A percentile compares a stretch with the other conserved stretches of the same genome.
Conservation (phyloP, 1,140 invertebrate genomes). For the Orius laevigatus region DNA sequence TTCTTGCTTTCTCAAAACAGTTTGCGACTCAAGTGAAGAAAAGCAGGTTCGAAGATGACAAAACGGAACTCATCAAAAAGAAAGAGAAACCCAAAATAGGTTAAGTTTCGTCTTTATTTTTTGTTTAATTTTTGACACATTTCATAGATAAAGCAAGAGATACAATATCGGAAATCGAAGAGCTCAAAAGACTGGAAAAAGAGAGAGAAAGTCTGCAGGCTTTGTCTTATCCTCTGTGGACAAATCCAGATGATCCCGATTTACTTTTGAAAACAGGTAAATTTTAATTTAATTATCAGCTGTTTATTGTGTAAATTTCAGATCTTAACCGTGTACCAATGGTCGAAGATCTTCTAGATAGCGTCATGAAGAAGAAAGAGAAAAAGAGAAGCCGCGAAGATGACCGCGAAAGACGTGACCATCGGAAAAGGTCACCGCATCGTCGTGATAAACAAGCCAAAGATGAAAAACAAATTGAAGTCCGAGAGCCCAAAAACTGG, state of each 20-base stretch:
- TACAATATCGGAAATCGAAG: slow-evolving; percentile 22
- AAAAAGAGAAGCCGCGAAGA: neutral
- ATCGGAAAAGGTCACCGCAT: no score
- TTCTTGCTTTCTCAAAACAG: slow-evolving; percentile 13
- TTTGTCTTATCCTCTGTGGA: slow-evolving; percentile 9
- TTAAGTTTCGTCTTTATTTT: neutral
- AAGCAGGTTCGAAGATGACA: neutral
- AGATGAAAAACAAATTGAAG: slow-evolving; percentile 7
- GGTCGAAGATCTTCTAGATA: slow-evolving; percentile 8
- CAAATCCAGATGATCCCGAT: neutral
- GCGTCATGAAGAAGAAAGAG: slow-evolving; percentile 8
- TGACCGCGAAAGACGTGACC: neutral
- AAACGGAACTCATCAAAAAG: neutral
- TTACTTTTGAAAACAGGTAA: neutral
- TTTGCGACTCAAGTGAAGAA: neutral
- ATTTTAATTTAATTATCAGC: neutral
- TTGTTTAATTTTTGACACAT: neutral
- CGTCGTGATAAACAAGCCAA: neutral
- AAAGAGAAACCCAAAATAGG: slow-evolving; percentile 1
- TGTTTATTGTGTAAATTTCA: slow-evolving; percentile 1
- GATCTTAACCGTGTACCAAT: neutral
- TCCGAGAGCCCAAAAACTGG: slow-evolving; percentile 14
- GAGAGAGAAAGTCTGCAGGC: slow-evolving; percentile 11
- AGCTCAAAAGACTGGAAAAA: slow-evolving; percentile 20
- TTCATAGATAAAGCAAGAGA: slow-evolving; percentile 20